Evolutionary conservation across 2,888 invertebrate species (phyloP).

Genomic region (Patella caerulea): DNA sequence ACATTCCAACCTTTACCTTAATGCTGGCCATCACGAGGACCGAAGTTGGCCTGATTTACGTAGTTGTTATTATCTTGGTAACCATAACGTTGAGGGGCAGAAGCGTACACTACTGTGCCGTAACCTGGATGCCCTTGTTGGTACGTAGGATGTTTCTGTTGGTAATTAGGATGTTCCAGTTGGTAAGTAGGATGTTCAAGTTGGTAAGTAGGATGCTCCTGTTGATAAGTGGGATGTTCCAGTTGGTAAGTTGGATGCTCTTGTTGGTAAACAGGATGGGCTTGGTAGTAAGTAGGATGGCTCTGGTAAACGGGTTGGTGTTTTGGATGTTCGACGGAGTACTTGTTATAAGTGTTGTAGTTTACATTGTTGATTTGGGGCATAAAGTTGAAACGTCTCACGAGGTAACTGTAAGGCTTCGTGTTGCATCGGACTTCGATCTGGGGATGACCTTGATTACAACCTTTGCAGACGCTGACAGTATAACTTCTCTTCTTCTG

Average conservation of each 20-base stretch:
- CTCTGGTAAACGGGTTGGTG: neutral
- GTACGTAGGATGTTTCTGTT: neutral
- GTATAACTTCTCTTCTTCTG: neutral
- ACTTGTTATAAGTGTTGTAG: neutral
- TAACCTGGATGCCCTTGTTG: neutral
- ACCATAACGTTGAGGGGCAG: neutral
- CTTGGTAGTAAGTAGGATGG: neutral
- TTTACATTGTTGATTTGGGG: slow-evolving; percentile 2
- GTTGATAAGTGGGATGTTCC: neutral
- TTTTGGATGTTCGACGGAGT: neutral
- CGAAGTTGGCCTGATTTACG: neutral
- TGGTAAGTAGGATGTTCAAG: neutral
- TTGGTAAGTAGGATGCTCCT: neutral
- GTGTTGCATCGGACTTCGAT: slow-evolving; percentile 1
- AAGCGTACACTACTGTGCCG: neutral
- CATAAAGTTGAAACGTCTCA: neutral
- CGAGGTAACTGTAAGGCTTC: neutral
- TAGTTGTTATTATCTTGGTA: neutral
- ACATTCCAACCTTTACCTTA: no score
- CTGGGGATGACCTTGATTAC: neutral
- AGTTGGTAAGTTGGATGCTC: neutral
- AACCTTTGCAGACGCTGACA: neutral
- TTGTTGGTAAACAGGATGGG: neutral
- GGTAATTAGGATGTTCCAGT: neutral
- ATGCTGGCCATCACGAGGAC: neutral